Evolutionary conservation across 1,140 invertebrate genomes (phyloP).

Genomic region (honey bee (Apis mellifera)): Amel_HAv3.1 CM009937.2:9166501-9167000

Average conservation of each 20-base stretch:
- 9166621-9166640: slow-evolving; percentile 50
- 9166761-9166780: neutral
- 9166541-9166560: slow-evolving; percentile 55
- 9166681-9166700: slow-evolving; percentile 34
- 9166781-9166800: neutral
- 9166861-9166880: neutral
- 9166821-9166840: neutral
- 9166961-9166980: neutral
- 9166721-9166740: neutral
- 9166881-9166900: slow-evolving; percentile 25
- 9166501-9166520: slow-evolving; percentile 32
- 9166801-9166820: neutral
- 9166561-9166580: slow-evolving; percentile 27
- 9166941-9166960: neutral
- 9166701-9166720: neutral
- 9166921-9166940: neutral
- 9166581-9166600: slow-evolving; percentile 57
- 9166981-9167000: neutral
- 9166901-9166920: neutral
- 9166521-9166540: slow-evolving; percentile 42
- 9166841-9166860: slow-evolving; percentile 3
- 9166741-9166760: neutral
- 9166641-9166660: slow-evolving; percentile 13
- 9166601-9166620: neutral
- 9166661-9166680: slow-evolving; percentile 36